phyloP scores from a whole-genome alignment of 2,113 vertebrate genomes.

The Spheniscus mendiculus region DNA sequence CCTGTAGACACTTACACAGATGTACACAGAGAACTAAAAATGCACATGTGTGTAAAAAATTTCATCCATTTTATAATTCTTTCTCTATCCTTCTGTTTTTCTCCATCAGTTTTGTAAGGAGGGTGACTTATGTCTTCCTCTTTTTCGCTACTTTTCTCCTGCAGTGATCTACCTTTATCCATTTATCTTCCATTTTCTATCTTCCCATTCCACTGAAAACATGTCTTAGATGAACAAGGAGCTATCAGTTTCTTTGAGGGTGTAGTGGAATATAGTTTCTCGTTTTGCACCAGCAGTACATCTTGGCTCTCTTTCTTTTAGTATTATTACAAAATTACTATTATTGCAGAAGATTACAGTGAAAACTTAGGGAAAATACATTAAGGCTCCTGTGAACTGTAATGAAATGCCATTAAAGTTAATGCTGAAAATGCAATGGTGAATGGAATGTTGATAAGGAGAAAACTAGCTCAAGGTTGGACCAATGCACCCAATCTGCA shows the following conservation, averaged over 20 bases:
- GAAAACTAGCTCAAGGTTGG: not conserved
- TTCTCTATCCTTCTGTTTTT: not conserved
- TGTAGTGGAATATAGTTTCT: not conserved
- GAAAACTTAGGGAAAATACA: not conserved
- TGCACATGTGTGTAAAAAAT: not conserved
- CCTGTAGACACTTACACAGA: not conserved
- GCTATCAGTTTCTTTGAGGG: not conserved
- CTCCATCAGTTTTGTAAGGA: not conserved
- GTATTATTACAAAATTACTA: not conserved
- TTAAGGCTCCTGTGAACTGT: not conserved
- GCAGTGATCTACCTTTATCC: not conserved
- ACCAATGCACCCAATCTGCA: not conserved
- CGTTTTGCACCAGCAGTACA: not conserved
- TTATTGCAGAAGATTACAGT: not conserved
- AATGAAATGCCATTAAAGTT: not conserved
- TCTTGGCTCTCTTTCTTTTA: not conserved
- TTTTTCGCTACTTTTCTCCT: not conserved
- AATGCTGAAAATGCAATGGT: not conserved
- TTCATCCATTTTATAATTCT: not conserved
- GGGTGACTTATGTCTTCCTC: accelerated
- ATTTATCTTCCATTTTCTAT: not conserved
- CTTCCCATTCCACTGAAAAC: not conserved
- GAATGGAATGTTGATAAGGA: not conserved
- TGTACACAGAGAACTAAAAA: not conserved
- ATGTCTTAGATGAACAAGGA: not conserved